phyloP scores from a whole-genome alignment of 2,797 vertebrate genomes.

The Molossus molossus region DNA sequence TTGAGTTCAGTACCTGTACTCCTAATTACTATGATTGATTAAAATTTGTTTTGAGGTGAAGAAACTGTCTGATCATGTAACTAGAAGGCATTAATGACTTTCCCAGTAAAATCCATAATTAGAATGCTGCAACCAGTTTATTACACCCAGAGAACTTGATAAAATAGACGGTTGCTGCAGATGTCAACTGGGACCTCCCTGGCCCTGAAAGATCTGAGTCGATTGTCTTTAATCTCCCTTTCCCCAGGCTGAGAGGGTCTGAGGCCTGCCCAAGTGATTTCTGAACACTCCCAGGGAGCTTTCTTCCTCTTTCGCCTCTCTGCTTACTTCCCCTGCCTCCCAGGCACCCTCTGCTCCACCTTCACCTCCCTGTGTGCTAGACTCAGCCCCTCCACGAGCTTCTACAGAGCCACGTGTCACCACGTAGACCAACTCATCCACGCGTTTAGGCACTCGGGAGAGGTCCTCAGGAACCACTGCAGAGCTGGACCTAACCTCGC shows the following conservation, averaged over 20 bases:
- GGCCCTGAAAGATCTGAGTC: not conserved
- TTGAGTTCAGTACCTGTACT: not conserved
- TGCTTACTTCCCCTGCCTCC: not conserved
- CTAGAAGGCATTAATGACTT: slow-evolving; percentile 51
- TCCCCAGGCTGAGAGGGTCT: not conserved
- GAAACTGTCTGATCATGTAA: slow-evolving; percentile 31
- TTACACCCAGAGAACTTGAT: slow-evolving; percentile 17
- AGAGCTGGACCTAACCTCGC: accelerated
- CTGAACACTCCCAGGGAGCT: not conserved
- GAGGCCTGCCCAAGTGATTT: slow-evolving; percentile 5
- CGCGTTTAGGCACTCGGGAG: not conserved
- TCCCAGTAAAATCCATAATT: slow-evolving; percentile 55
- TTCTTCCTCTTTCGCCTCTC: not conserved
- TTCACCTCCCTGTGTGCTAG: not conserved
- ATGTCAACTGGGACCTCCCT: not conserved
- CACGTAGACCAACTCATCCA: not conserved
- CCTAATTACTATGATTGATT: slow-evolving; percentile 62
- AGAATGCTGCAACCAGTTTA: slow-evolving; percentile 34
- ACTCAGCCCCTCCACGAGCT: not conserved
- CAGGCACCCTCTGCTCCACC: not conserved
- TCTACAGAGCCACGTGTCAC: not conserved
- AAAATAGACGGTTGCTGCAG: not conserved
- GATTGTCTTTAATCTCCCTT: not conserved
- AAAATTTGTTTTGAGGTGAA: slow-evolving; percentile 53
- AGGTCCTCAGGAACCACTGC: not conserved